phyloP scores from a whole-genome alignment of 2,888 invertebrate species.

The Sphaerophoria taeniata region DNA sequence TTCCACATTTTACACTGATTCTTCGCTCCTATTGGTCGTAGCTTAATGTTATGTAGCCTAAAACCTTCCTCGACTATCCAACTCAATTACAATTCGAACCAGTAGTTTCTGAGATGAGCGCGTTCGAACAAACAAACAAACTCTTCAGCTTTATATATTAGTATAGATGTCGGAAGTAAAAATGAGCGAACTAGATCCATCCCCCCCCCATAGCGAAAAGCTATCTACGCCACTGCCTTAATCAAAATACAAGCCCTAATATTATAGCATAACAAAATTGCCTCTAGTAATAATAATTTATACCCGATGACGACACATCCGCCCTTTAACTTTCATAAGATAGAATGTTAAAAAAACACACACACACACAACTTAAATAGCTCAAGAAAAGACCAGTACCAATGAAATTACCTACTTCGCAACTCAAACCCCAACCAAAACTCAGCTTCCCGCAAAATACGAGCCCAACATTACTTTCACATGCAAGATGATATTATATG shows the following conservation, averaged over 20 bases:
- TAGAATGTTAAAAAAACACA: constrained; percentile 22
- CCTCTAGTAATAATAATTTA: constrained; percentile 62
- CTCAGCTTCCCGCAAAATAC: not conserved
- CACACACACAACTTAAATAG: constrained; percentile 37
- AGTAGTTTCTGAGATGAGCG: too few relatives aligned
- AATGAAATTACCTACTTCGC: constrained; percentile 34
- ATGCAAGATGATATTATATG: constrained; percentile 4
- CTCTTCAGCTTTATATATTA: too few relatives aligned
- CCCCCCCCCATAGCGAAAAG: too few relatives aligned
- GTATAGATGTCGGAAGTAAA: too few relatives aligned
- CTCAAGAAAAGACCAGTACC: constrained; percentile 22
- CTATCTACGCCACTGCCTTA: too few relatives aligned
- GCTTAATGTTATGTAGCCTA: too few relatives aligned
- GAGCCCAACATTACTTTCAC: constrained; percentile 50
- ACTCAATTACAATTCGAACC: too few relatives aligned
- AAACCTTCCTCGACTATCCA: too few relatives aligned
- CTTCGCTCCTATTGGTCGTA: too few relatives aligned
- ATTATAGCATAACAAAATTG: constrained; percentile 48
- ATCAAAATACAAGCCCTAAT: constrained; percentile 65
- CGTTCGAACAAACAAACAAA: too few relatives aligned
- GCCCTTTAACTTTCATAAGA: constrained; percentile 42
- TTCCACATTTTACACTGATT: too few relatives aligned
- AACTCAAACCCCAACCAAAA: not conserved
- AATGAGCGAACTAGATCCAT: too few relatives aligned
- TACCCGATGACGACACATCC: constrained; percentile 57